Percentiles rank a stretch among this genome's conserved stretches.
phyloP scores from a whole-genome alignment of 2,113 vertebrate genomes.

The Pseudorasbora parva region DNA sequence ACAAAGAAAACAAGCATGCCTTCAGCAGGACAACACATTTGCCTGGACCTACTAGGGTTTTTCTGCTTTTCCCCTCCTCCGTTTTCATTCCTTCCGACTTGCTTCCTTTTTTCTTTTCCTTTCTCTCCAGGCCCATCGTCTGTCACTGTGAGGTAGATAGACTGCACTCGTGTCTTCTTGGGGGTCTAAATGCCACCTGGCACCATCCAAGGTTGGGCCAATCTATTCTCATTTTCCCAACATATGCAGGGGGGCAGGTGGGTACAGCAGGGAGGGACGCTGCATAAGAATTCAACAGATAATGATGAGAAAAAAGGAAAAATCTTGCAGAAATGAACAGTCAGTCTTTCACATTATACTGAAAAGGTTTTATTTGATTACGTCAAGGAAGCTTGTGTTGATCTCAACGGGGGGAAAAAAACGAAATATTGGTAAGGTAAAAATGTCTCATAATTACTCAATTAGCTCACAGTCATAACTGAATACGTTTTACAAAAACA shows the following conservation, averaged over 20 bases:
- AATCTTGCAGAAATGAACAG: constrained; percentile 7
- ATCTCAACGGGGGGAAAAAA: too few relatives aligned
- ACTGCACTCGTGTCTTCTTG: constrained; percentile 47
- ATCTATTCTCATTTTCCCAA: constrained; percentile 45
- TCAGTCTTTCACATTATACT: neutral
- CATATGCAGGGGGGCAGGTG: constrained; percentile 29
- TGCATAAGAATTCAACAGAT: constrained; percentile 36
- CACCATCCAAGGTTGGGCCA: constrained; percentile 43
- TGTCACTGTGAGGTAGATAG: constrained; percentile 46
- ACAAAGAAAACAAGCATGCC: constrained; percentile 48
- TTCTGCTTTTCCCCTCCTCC: constrained; percentile 3
- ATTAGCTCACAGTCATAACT: neutral
- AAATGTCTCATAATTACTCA: neutral
- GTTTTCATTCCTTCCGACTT: neutral
- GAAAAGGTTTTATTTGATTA: constrained; percentile 1
- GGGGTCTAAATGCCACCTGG: constrained; percentile 56
- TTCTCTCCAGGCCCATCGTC: constrained; percentile 39
- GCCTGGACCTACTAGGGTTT: constrained; percentile 41
- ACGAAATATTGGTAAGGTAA: neutral
- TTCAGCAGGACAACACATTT: constrained; percentile 46
- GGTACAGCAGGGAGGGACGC: constrained; percentile 25
- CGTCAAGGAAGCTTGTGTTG: neutral
- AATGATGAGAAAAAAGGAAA: constrained; percentile 23
- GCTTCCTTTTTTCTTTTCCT: constrained; percentile 36
- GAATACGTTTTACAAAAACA: neutral